Evolutionary conservation across 1,140 invertebrate genomes (phyloP), one percentile per base, ranked within the genome.

Genomic region (Chrysopa pallens): DNA sequence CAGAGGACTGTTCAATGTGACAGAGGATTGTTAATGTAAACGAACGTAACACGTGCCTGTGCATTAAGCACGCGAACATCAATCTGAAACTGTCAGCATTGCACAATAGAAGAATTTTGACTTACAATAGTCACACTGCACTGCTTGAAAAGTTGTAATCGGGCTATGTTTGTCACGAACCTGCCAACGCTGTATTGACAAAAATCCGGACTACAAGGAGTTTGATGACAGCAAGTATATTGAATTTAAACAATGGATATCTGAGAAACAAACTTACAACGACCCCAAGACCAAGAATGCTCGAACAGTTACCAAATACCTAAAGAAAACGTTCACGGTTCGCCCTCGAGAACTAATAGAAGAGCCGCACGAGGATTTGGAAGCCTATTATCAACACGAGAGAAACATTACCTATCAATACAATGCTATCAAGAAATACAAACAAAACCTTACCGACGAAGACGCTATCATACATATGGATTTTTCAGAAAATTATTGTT

Each of bases 401-500:
- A 23, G 17, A 42, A 51, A 51, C 28, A 53, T 50, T 14, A 36
- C 39, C 11, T 45, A 51, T 41, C 50, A 57, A 43, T 51, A 52
- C 29, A 45, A 50, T 9, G 40, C 43, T 37, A 43, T 56, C 2
- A 49, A 52, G 29, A 17, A 46, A 31, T 44, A 47, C 2, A 57
- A 54, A 49, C 28, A 53, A 48, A 43, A 45, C 13, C 40, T 55
- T 15, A 42, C 23, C 12, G 45, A 50, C 14, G 31, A 50, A n/a
- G 52, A 56, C 23, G 47, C 36, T 27, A 8, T 56, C 9, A 49
- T 45, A 28, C 46, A 50, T 29, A 44, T 52, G 39, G 48, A 53
- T 40, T 53, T 53, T 42, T 45, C 28, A 11, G 56, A 58, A 49
- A 60, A 58, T 50, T 56, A 54, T 47, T 48, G 37, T n/a, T 46